phyloP scores from a whole-genome alignment of 2,113 vertebrate genomes.

The Silurus meridionalis region DNA sequence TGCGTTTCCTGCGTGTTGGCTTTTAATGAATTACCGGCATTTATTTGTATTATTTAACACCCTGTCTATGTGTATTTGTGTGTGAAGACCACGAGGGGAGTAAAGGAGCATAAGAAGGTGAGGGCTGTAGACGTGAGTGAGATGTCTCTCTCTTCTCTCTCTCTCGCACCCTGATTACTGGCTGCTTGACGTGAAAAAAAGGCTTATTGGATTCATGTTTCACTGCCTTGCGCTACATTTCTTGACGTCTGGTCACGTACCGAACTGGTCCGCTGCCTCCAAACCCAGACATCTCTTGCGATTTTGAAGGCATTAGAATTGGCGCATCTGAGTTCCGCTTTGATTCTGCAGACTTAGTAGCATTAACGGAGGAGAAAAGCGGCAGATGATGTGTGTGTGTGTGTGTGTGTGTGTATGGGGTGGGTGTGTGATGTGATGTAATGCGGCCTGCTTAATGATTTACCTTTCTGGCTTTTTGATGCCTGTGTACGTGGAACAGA shows the following conservation, averaged over 20 bases:
- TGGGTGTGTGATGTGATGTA: not conserved
- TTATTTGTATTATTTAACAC: constrained; percentile 41
- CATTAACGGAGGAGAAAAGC: constrained; percentile 35
- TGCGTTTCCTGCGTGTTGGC: not conserved
- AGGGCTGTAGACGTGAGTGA: not conserved
- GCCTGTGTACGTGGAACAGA: not conserved
- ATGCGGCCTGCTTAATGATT: not conserved
- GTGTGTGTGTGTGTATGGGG: no score
- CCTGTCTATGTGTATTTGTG: constrained; percentile 16
- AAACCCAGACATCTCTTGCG: constrained; percentile 54
- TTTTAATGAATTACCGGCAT: constrained; percentile 27
- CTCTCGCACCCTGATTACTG: constrained; percentile 43
- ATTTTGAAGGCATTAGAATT: constrained; percentile 58
- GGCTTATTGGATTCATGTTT: constrained; percentile 55
- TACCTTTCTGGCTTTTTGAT: not conserved
- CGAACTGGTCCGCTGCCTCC: constrained; percentile 27
- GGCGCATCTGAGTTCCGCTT: constrained; percentile 49
- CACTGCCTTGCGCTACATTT: constrained; percentile 47
- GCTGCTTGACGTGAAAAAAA: constrained; percentile 49
- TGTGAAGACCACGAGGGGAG: constrained; percentile 18
- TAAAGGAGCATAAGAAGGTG: constrained; percentile 17
- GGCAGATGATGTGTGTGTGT: constrained; percentile 9
- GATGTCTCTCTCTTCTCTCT: not conserved
- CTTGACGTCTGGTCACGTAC: constrained; percentile 59
- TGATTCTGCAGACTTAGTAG: constrained; percentile 54